phyloP scores from a whole-genome alignment of 1,140 invertebrate species.

The Nebria ingens region DNA sequence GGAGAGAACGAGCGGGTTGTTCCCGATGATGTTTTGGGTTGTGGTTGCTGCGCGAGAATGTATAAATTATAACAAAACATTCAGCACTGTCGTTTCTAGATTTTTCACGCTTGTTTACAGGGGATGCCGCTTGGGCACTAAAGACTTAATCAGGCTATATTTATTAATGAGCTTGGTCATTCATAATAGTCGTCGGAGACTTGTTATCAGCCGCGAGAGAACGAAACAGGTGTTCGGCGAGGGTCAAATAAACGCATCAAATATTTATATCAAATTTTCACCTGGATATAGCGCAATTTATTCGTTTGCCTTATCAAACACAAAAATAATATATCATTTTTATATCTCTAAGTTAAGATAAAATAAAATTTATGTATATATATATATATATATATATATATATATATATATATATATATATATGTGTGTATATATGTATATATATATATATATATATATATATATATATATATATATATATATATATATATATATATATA shows the following conservation, averaged over 20 bases:
- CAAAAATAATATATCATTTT: too few species aligned
- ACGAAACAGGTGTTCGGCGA: neutral
- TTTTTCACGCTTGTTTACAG: neutral
- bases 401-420: conserved; percentile 1
- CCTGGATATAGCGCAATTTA: neutral
- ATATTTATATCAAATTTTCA: neutral
- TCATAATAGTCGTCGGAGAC: neutral
- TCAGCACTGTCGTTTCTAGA: too few species aligned
- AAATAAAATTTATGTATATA: neutral
- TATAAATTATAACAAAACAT: too few species aligned
- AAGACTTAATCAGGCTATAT: conserved; percentile 5
- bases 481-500: too few species aligned
- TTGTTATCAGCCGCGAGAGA: neutral
- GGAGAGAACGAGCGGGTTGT: neutral
- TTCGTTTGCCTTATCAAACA: too few species aligned
- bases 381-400: conserved; percentile 1
- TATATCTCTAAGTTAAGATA: too few species aligned
- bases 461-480: too few species aligned
- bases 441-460: conserved; percentile 1
- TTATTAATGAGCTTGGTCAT: conserved; percentile 5
- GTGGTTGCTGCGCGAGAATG: too few species aligned
- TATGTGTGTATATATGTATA: neutral
- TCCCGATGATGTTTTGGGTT: too few species aligned
- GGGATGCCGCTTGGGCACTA: neutral
- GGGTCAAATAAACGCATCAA: neutral